Evolutionary conservation across 2,113 vertebrate genomes (phyloP), one percentile per base, ranked within the genome.

Genomic region (Podarcis raffonei): DNA sequence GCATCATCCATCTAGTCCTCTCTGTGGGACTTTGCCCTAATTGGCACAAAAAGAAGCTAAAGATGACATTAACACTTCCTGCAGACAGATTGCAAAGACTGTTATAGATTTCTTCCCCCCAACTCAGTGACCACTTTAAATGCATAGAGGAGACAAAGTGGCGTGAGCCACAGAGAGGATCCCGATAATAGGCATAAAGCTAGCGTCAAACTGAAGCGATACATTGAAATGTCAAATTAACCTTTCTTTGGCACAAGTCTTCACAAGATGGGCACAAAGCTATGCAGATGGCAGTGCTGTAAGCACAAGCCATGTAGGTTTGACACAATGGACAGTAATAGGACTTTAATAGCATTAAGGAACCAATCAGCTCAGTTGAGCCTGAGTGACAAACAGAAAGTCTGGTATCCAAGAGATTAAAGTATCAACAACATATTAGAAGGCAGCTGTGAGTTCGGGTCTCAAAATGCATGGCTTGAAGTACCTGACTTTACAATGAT

Each of bases 1-100:
- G 76, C 66, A 66, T 87, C 77, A 2, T 75, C 2, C 35, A 72
- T 16, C 74, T 42, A 37, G 20, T 48, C 87, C 85, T 91, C 72
- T 89, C 85, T 84, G 69, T 0, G 1, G 90, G 81, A 42, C 76
- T 75, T 90, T 90, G 88, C 76, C 84, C 80, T 90, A 85, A 62
- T 85, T 87, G 89, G 80, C 83, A 93, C 0, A 0, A 82, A 78
- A 5, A 53, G 91, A 87, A 91, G 83, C 85, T 85, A 48, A 87
- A 83, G 86, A 32, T 86, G 91, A 39, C 86, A 62, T 84, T 86
- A 95, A 53, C 79, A 9, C 7, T 90, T 91, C 39, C 0, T 0
- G 0, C 0, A 90, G 92, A 48, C 57, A 32, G 92, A 57, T n/a
- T 59, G 84, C 11, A 37, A 86, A 91, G 48, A 76, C 59, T 22